Conservation (phyloP, 2,113 vertebrate genomes). For the Eidolon helvum region DNA sequence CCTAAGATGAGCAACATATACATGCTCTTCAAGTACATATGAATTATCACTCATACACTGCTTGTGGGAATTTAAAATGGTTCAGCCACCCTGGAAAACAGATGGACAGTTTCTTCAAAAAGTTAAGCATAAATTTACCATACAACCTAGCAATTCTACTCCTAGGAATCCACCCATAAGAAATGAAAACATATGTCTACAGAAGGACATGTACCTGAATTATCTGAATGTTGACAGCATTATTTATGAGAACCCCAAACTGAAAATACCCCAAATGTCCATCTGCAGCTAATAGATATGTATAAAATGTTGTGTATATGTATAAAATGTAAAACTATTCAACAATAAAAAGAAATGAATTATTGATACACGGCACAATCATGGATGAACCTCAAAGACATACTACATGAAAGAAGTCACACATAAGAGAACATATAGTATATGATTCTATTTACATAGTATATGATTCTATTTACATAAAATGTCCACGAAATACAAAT, state of each 20-base stretch:
- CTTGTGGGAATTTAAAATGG: too few species aligned
- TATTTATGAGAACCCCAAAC: background rate
- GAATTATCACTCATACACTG: too few species aligned
- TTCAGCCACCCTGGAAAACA: background rate
- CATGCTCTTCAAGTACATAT: background rate
- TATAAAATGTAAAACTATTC: background rate
- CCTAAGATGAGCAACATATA: background rate
- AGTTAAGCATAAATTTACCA: conserved; percentile 46
- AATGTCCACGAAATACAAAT: conserved; percentile 20
- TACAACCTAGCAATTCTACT: background rate
- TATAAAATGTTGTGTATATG: background rate
- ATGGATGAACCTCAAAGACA: background rate
- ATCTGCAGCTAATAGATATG: background rate
- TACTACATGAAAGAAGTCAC: background rate
- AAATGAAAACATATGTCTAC: conserved; percentile 20
- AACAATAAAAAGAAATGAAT: conserved; percentile 28
- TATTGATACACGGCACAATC: background rate
- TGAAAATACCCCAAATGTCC: background rate
- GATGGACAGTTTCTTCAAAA: conserved; percentile 19
- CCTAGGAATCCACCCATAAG: conserved; percentile 26
- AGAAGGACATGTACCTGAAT: conserved; percentile 22
- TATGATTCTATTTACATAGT: background rate
- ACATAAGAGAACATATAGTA: background rate
- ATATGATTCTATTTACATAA: background rate
- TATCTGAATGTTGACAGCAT: background rate